Evolutionary conservation across 2,113 vertebrate genomes (phyloP).

Genomic region (Jacana jacana): DNA sequence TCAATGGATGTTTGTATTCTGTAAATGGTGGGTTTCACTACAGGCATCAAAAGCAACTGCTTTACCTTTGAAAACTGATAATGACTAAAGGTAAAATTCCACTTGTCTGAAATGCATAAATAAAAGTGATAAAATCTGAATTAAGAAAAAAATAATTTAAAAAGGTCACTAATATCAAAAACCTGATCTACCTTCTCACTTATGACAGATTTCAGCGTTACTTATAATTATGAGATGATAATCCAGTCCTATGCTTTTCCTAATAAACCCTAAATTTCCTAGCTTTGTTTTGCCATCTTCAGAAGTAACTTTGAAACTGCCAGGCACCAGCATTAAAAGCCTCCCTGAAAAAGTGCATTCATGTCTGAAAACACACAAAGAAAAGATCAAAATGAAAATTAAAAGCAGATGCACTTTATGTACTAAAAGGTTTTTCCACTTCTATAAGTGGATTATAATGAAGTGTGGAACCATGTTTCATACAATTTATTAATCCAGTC

Average conservation of each 20-base stretch:
- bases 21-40: neutral
- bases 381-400: slow-evolving; percentile 64
- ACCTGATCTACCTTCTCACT: neutral
- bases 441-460: slow-evolving; percentile 71
- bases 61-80: neutral
- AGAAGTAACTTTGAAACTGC: slow-evolving; percentile 14
- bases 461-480: slow-evolving; percentile 66
- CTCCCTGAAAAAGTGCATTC: neutral
- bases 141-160: neutral
- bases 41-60: neutral
- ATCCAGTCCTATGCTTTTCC: neutral
- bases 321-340: neutral
- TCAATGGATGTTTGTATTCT: neutral
- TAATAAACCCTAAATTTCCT: neutral
- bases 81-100: neutral
- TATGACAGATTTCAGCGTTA: neutral
- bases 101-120: neutral
- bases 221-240: neutral
- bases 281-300: neutral
- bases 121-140: neutral
- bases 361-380: slow-evolving; percentile 26
- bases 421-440: slow-evolving; percentile 65
- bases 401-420: slow-evolving; percentile 67
- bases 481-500: slow-evolving; percentile 65
- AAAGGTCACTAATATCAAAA: neutral